Conservation (phyloP, 2,797 vertebrate genomes). For the Sebastes alutus region DNA sequence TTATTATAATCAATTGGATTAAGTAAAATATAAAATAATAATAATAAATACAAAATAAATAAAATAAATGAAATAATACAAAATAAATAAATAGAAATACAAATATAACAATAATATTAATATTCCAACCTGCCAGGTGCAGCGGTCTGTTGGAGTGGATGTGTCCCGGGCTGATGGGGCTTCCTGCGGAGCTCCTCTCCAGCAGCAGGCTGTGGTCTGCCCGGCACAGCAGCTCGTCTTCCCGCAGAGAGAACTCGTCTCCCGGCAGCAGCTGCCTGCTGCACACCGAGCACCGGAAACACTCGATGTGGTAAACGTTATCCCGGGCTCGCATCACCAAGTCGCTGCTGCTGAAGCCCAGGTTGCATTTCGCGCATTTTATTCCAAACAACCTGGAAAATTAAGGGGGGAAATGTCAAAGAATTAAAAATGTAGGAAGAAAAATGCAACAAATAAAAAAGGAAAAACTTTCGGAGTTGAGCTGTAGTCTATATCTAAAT, state of each 20-base stretch:
- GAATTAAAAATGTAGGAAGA: not conserved
- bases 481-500: not conserved
- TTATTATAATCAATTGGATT: not conserved
- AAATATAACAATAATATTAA: not conserved
- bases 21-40: not conserved
- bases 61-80: not conserved
- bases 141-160: conserved; percentile 81
- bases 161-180: conserved; percentile 86
- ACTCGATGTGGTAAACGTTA: conserved; percentile 94
- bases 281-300: conserved; percentile 94
- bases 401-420: not conserved
- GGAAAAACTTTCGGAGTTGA: not conserved
- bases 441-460: not conserved
- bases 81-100: not conserved
- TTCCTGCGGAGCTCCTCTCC: conserved; percentile 82
- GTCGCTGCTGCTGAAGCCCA: conserved; percentile 92
- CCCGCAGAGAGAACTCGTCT: conserved; percentile 92
- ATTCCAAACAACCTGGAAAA: conserved; percentile 89
- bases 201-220: conserved; percentile 87
- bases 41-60: not conserved
- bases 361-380: conserved; percentile 92
- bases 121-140: conserved; percentile 85
- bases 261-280: conserved; percentile 93
- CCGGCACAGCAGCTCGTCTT: conserved; percentile 91
- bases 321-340: conserved; percentile 93